phyloP scores from a whole-genome alignment of 2,888 invertebrate species.

The Eutolmus rufibarbis region DNA sequence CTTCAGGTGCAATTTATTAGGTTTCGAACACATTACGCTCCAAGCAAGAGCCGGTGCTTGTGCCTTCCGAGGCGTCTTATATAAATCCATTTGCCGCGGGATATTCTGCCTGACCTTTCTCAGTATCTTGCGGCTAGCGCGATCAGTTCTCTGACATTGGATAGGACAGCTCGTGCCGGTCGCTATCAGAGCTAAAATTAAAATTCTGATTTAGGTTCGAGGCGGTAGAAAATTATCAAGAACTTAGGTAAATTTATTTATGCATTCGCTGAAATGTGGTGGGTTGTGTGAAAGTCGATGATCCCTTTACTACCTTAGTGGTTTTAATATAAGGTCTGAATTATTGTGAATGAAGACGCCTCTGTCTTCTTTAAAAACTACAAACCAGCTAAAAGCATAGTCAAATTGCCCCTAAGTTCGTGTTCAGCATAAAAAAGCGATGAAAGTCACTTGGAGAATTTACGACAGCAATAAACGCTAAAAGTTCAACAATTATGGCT shows the following conservation, averaged over 20 bases:
- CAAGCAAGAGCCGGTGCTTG: not conserved
- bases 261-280: not conserved
- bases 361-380: not conserved
- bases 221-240: not conserved
- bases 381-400: not conserved
- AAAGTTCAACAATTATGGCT: not conserved
- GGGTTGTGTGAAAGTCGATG: not conserved
- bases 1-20: slow-evolving; percentile 16
- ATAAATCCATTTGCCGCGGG: not conserved
- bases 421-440: not conserved
- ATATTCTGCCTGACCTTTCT: slow-evolving; percentile 10
- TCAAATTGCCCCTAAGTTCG: not conserved
- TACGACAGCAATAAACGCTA: not conserved
- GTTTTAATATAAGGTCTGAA: not conserved
- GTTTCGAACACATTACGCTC: slow-evolving; percentile 25
- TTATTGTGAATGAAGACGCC: not conserved
- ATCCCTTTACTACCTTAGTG: not conserved
- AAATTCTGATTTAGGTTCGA: slow-evolving; percentile 25
- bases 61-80: not conserved
- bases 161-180: slow-evolving; percentile 2
- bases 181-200: slow-evolving; percentile 18
- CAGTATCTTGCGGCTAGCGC: not conserved
- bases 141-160: slow-evolving; percentile 4
- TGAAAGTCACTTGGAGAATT: not conserved
- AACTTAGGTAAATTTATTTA: not conserved